Conservation (phyloP, 2,113 vertebrate species). For the Platycercus adscitus region DNA sequence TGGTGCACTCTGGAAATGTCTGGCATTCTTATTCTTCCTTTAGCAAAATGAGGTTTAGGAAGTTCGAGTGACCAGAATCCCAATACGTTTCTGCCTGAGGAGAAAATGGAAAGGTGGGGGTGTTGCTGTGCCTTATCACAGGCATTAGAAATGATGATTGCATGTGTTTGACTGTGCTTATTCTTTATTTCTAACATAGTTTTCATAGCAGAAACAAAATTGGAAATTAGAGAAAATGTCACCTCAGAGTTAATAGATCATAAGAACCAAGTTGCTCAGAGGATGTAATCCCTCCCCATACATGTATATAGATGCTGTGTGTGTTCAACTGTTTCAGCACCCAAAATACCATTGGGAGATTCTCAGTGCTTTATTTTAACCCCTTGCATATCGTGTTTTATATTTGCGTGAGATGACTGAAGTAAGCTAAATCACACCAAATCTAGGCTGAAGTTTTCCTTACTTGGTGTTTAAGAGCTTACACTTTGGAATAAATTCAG, state of each 20-base stretch:
- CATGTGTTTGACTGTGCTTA: neutral
- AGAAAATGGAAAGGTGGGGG: neutral
- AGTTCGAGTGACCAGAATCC: neutral
- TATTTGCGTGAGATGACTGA: neutral
- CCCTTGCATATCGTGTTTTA: neutral
- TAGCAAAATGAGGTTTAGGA: slow-evolving; percentile 11
- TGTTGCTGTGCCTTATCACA: neutral
- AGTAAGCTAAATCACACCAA: neutral
- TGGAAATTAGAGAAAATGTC: neutral
- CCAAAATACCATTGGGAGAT: neutral
- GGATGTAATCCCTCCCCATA: neutral
- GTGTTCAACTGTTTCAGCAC: neutral
- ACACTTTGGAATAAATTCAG: neutral
- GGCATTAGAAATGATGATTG: neutral
- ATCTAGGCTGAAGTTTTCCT: neutral
- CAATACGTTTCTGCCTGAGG: neutral
- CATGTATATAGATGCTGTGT: neutral
- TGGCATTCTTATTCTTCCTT: neutral
- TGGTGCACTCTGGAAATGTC: slow-evolving; percentile 2
- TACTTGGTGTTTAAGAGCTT: neutral
- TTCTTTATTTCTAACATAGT: neutral
- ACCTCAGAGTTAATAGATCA: neutral
- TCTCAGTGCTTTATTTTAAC: neutral
- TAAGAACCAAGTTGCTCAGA: neutral
- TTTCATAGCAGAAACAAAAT: neutral